Base-by-base conservation (phyloP, 2,888 invertebrate species). In the Gandaritis pyraliata region DNA sequence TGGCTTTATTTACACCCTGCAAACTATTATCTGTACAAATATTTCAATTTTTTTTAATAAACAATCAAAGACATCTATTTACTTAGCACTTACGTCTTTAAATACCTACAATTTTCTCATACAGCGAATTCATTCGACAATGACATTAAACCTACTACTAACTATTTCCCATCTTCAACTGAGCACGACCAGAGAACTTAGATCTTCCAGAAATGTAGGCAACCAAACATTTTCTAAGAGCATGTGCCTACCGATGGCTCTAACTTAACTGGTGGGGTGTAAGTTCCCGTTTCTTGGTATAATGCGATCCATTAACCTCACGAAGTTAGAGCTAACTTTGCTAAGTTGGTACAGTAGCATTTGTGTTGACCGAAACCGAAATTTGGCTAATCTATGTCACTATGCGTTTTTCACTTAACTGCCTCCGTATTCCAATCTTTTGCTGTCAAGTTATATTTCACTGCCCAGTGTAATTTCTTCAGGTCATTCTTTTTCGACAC, bases 221-320 rank as follows among this genome's bases (percentile, higher is more conserved):
- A 43, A 15, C 16, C n/a, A 29, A 52, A 59, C 55, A 33, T 0
- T 41, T 63, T 47, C 48, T 15, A 52, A 43, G 56, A 52, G 7
- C 52, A 23, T 11, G 48, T 52, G 54, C 58, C 59, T 56, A 55
- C 55, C 39, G 48, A 48, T n/a, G 43, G 50, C 23, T 41, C 59
- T 45, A 15, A 33, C 43, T 38, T 52, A 54, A 59, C 59, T 64
- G 64, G 66, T n/a, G 33, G 38, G 23, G n/a, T 12, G 36, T 54
- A 47, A 61, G 61, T 64, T 61, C 56, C 56, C 45, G 53, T 50
- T 58, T 45, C 63, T 55, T 45, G 38, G 55, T 63, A 66, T 68
- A 65, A 64, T 61, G 60, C 60, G 65, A 68, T 68, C 65, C 60
- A 68, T 66, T 66, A 64, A 62, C 58, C 62, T 58, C 49, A 46